Evolutionary conservation across 2,113 vertebrate species (phyloP).

Genomic region (Solenodon paradoxus): DNA sequence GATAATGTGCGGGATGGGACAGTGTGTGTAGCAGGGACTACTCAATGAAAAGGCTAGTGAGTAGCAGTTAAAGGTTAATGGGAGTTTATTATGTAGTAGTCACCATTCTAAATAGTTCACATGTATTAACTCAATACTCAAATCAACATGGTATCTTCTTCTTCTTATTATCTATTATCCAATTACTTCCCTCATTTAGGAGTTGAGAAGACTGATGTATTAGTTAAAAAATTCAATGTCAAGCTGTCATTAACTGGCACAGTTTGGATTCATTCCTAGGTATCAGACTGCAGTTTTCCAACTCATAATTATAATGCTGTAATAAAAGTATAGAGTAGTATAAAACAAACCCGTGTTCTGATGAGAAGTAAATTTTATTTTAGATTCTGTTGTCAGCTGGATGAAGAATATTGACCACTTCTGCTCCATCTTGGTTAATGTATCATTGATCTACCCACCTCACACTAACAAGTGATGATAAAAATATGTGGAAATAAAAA

Average conservation of each 20-base stretch:
- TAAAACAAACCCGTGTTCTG: background rate
- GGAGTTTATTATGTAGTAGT: background rate
- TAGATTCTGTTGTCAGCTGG: background rate
- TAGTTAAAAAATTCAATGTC: background rate
- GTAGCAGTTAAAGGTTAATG: background rate
- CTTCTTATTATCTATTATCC: background rate
- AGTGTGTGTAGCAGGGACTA: background rate
- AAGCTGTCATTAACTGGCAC: background rate
- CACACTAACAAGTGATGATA: background rate
- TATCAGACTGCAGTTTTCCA: background rate
- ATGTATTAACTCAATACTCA: background rate
- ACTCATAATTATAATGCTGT: background rate
- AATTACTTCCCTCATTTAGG: background rate
- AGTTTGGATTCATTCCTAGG: background rate
- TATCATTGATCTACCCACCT: background rate
- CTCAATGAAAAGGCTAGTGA: background rate
- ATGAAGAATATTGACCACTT: background rate
- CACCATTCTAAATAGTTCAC: background rate
- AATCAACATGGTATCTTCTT: background rate
- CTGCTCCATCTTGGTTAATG: background rate
- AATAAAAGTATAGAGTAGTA: background rate
- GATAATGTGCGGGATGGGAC: background rate
- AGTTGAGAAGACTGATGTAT: background rate
- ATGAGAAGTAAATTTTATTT: background rate
- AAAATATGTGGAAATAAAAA: background rate